These are phyloP conservation scores for Bujurquina vittata DNA, from an alignment of 2,113 vertebrate species.

Conservation along the genomic window DNA sequence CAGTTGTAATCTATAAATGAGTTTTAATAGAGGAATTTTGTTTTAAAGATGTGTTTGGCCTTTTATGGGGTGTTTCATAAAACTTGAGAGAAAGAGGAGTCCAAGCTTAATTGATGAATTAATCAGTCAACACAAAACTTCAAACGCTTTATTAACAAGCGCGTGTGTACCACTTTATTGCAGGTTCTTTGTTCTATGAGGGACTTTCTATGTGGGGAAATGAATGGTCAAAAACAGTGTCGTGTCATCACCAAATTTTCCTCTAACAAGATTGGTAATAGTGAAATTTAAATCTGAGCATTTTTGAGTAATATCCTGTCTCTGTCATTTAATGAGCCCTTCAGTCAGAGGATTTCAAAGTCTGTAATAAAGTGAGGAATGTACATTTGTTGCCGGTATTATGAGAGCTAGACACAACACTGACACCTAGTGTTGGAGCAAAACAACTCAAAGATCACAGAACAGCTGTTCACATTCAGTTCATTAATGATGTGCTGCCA, in stretches of 20 bases:
- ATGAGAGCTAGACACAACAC: slow-evolving; percentile 58
- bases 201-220: slow-evolving; percentile 36
- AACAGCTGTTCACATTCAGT: neutral
- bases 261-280: slow-evolving; percentile 37
- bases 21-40: slow-evolving; percentile 55
- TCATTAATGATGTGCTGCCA: slow-evolving; percentile 23
- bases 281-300: slow-evolving; percentile 22
- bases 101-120: slow-evolving; percentile 52
- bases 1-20: slow-evolving; percentile 52
- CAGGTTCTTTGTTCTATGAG: slow-evolving; percentile 38
- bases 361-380: slow-evolving; percentile 27
- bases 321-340: slow-evolving; percentile 19
- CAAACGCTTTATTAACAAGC: slow-evolving; percentile 52
- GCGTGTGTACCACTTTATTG: slow-evolving; percentile 42
- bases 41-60: slow-evolving; percentile 53
- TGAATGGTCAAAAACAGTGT: slow-evolving; percentile 12
- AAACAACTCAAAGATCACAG: neutral
- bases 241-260: slow-evolving; percentile 7
- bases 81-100: slow-evolving; percentile 41
- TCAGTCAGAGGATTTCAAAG: slow-evolving; percentile 35
- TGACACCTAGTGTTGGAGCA: slow-evolving; percentile 73
- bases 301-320: slow-evolving; percentile 38
- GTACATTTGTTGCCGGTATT: slow-evolving; percentile 7
- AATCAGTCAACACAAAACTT: slow-evolving; percentile 56
- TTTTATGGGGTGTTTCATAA: slow-evolving; percentile 73